Percentiles rank a stretch among this genome's conserved stretches.
Conservation (phyloP, 2,113 vertebrate genomes). For the Neotragus moschatus region DNA sequence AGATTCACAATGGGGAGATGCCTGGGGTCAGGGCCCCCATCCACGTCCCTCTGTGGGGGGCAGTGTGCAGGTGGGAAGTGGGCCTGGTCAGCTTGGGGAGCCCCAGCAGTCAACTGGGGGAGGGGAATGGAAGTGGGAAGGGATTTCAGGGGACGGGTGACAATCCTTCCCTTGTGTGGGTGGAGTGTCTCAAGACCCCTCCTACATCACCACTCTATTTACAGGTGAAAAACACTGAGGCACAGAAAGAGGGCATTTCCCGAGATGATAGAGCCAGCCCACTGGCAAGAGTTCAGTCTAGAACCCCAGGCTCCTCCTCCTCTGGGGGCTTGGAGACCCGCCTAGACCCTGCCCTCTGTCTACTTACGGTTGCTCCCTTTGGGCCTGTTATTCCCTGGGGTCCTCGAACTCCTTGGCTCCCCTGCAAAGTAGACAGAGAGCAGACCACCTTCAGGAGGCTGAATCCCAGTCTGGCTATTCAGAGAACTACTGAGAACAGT, state of each 20-base stretch:
- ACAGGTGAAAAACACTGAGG: neutral
- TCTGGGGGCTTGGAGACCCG: neutral
- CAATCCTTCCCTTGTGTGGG: neutral
- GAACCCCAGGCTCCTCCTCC: neutral
- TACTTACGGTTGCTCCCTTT: conserved; percentile 93
- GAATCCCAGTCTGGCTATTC: neutral
- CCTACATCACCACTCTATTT: neutral
- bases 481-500: neutral
- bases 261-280: neutral
- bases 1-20: neutral
- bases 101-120: neutral
- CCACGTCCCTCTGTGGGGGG: neutral
- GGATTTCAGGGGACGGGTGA: neutral
- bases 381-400: conserved; percentile 91
- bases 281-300: neutral
- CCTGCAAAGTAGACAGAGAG: conserved; percentile 77
- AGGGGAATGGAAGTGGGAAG: neutral
- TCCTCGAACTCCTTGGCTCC: conserved; percentile 87
- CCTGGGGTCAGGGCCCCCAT: neutral
- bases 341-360: neutral
- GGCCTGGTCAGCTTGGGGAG: neutral
- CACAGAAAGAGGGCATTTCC: neutral
- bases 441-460: neutral
- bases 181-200: neutral
- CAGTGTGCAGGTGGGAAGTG: neutral